Evolutionary conservation across 2,797 vertebrate species (phyloP).

Genomic region (Benthosema pterotum): DNA sequence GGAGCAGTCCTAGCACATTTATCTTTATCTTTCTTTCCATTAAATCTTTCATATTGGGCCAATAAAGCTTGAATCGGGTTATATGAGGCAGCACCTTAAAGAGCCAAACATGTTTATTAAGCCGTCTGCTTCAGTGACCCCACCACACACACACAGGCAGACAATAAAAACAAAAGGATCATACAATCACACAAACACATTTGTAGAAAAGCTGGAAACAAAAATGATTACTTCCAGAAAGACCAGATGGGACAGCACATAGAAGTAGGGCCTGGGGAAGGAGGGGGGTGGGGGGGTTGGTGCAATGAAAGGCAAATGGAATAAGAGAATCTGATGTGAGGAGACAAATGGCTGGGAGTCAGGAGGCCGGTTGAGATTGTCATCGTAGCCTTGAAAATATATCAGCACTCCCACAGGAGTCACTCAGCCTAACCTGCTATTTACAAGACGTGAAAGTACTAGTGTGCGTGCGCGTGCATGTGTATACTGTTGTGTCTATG

Average conservation of each 20-base stretch:
- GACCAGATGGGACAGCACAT: conserved; percentile 31
- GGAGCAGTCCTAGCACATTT: conserved; percentile 18
- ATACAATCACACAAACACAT: neutral
- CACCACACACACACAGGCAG: neutral
- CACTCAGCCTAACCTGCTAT: conserved; percentile 27
- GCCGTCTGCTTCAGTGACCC: conserved; percentile 30
- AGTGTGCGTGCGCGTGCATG: neutral
- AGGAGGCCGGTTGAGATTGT: conserved; percentile 16
- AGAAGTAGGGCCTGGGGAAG: conserved; percentile 3
- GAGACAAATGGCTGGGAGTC: conserved; percentile 37
- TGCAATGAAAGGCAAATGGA: conserved; percentile 45
- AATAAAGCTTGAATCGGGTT: conserved; percentile 57
- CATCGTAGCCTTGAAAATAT: conserved; percentile 23
- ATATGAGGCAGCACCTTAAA: conserved; percentile 39
- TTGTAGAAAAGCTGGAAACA: conserved; percentile 18
- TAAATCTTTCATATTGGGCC: conserved; percentile 44
- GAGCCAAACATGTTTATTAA: conserved; percentile 48
- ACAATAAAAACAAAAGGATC: conserved; percentile 9
- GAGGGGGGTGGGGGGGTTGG: conserved; percentile 5
- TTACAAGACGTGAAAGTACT: conserved; percentile 46
- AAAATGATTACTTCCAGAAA: conserved; percentile 26
- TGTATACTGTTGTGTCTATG: neutral
- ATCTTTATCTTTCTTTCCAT: conserved; percentile 53
- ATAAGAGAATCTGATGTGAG: conserved; percentile 35
- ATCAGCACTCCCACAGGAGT: conserved; percentile 18